Base-by-base conservation (phyloP, 2,113 vertebrate genomes). In the Sylvietta virens region DNA sequence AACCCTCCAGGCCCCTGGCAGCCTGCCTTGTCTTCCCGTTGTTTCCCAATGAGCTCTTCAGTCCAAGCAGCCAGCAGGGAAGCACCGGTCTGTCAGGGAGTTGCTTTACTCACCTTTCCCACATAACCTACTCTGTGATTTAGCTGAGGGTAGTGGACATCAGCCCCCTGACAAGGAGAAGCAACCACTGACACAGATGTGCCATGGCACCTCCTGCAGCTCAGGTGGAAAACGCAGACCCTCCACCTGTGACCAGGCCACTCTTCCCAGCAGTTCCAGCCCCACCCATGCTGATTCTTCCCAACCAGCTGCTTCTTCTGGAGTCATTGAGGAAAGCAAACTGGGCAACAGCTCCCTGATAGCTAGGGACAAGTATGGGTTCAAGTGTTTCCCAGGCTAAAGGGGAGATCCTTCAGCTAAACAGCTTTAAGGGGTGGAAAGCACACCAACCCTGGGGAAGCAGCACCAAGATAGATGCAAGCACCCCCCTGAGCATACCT, bases 181-280 rank as follows among this genome's bases (percentile, higher is more conserved):
- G 24, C 26, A 87, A 8, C 14, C 44, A 40, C 70, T 30, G 31
- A 40, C 11, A 66, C 0, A 1, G 33, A 51, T 48, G 31, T 45
- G 12, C 64, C 17, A 10, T 0, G 3, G 57, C 33, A 70, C 4
- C 14, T 60, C 30, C 33, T 50, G 37, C 50, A 92, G 51, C 35
- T 82, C 54, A 65, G 37, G 9, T 12, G 14, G 23, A 40, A 91
- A 90, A 44, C 39, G 6, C 61, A 65, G 65, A 92, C 10, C 15
- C 21, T 20, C 22, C 26, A 15, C 24, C 35, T 35, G 23, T 0
- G 0, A 58, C 26, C 3, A 0, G 15, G 16, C 27, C 47, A 67
- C 20, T 48, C 37, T n/a, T 44, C 33, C 51, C 54, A 57, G 14
- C 50, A 92, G 45, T 45, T 61, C 9, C 26, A 76, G 53, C 47